Percentiles rank a stretch among this genome's conserved stretches.
phyloP scores from a whole-genome alignment of 2,888 invertebrate genomes.

The Xanthorhoe designata region DNA sequence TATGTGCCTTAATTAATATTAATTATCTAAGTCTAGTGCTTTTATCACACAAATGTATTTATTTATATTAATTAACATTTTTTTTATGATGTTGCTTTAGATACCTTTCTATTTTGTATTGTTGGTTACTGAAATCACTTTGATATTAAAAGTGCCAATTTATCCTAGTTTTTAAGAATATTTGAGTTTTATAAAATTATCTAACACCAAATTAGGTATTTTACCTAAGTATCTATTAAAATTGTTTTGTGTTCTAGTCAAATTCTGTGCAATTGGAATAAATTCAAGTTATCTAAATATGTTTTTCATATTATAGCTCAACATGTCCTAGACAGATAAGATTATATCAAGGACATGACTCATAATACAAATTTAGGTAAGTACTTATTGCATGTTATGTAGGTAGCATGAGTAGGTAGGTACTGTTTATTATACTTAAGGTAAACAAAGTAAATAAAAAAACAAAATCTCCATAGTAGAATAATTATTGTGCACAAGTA shows the following conservation, averaged over 20 bases:
- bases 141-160: conserved; percentile 31
- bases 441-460: neutral
- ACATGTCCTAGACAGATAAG: neutral
- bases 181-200: conserved; percentile 13
- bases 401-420: too few relatives aligned
- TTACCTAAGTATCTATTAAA: neutral
- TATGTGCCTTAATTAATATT: conserved; percentile 10
- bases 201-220: neutral
- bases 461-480: neutral
- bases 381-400: too few relatives aligned
- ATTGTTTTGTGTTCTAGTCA: conserved; percentile 55
- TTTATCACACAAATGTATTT: neutral
- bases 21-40: conserved; percentile 14
- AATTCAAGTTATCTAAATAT: conserved; percentile 22
- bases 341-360: too few relatives aligned
- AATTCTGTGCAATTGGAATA: conserved; percentile 40
- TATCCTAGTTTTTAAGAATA: conserved; percentile 1
- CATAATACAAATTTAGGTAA: too few relatives aligned
- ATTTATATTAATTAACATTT: conserved; percentile 10
- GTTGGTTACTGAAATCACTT: conserved; percentile 9
- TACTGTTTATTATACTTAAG: neutral
- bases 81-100: conserved; percentile 3
- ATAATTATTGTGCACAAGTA: neutral
- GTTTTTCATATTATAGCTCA: neutral
- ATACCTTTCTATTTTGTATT: neutral